These are phyloP conservation scores for Temnopleurus reevesii DNA, from an alignment of 53 echinoderm and acorn worm genomes.

Conservation along the genomic window DNA sequence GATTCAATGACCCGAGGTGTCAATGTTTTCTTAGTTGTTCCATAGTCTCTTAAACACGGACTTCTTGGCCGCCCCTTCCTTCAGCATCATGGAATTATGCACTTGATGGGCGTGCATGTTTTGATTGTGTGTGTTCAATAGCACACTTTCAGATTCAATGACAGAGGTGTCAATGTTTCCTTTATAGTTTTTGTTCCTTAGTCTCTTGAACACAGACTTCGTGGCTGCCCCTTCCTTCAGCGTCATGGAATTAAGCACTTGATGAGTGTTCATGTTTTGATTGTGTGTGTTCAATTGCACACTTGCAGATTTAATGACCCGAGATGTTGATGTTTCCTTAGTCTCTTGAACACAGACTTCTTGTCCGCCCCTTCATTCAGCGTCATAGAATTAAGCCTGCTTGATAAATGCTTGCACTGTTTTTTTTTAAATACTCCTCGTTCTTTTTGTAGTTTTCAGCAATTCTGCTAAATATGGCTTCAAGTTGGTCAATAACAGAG, in stretches of 20 bases:
- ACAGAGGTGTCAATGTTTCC: too few species aligned
- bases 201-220: not conserved
- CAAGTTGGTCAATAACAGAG: too few species aligned
- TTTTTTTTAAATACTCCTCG: too few species aligned
- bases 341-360: too few species aligned
- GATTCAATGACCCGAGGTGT: slow-evolving; percentile 14
- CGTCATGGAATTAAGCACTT: slow-evolving; percentile 46
- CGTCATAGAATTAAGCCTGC: not conserved
- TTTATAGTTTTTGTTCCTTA: too few species aligned
- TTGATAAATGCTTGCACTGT: too few species aligned
- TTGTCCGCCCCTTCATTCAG: not conserved
- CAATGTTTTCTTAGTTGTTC: not conserved
- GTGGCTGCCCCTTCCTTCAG: not conserved
- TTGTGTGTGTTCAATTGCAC: slow-evolving; percentile 48
- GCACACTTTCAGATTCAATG: too few species aligned
- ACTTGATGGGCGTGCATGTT: too few species aligned
- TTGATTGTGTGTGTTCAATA: too few species aligned
- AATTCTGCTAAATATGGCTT: too few species aligned
- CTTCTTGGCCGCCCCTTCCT: slow-evolving; percentile 55
- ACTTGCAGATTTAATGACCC: slow-evolving; percentile 29
- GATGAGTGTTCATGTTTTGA: slow-evolving; percentile 54
- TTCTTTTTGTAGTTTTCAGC: too few species aligned
- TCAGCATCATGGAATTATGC: slow-evolving; percentile 38
- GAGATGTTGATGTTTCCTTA: not conserved
- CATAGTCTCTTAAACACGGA: not conserved